These are phyloP conservation scores for Gymnarchus niloticus DNA, from an alignment of 2,113 vertebrate genomes.

Conservation along the genomic window DNA sequence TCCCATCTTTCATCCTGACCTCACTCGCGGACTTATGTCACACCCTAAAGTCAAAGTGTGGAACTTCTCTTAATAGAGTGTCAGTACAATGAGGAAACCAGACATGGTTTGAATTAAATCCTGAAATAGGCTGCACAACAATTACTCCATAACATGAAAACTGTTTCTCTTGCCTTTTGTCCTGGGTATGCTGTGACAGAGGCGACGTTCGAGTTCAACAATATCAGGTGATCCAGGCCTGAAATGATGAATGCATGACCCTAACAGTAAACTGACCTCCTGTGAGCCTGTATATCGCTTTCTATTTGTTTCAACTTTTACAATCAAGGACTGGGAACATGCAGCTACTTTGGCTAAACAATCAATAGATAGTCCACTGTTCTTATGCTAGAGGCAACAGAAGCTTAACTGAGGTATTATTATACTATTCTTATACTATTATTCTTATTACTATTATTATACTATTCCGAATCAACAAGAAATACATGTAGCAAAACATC, in stretches of 20 bases:
- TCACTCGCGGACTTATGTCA: neutral
- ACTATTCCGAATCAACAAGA: neutral
- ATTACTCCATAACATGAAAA: neutral
- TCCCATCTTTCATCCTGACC: neutral
- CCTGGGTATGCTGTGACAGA: neutral
- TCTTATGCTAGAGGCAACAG: no score
- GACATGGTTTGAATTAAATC: neutral
- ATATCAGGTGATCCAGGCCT: no score
- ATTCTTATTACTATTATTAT: no score
- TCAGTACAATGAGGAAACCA: neutral
- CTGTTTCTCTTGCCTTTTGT: neutral
- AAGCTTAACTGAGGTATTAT: no score
- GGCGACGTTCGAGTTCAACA: neutral
- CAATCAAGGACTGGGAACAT: neutral
- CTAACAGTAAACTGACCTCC: neutral
- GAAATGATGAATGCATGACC: neutral
- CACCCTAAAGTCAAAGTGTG: constrained; percentile 2
- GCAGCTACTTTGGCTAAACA: neutral
- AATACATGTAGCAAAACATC: neutral
- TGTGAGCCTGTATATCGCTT: neutral
- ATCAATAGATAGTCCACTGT: neutral
- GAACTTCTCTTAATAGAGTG: neutral
- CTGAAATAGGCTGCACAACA: neutral
- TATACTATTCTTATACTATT: no score
- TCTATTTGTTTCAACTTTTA: neutral